Conservation (phyloP, 2,888 invertebrate species). For the Bellardia bayeri region DNA sequence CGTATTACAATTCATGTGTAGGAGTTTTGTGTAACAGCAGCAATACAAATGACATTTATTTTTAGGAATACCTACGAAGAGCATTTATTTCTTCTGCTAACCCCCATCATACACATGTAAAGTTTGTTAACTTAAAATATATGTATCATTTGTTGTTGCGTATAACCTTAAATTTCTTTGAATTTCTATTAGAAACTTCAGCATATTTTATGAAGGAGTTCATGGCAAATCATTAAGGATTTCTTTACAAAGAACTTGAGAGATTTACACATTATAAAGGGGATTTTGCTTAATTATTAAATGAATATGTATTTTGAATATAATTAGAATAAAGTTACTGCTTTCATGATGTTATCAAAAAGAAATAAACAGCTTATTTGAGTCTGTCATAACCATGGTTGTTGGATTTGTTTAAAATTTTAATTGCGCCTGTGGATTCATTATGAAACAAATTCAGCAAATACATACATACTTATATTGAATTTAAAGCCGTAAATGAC, state of each 20-base stretch:
- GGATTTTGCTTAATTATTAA: background rate
- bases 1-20: background rate
- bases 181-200: background rate
- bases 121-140: background rate
- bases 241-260: background rate
- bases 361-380: too few species aligned
- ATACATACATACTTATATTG: too few species aligned
- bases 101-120: background rate
- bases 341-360: background rate
- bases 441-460: too few species aligned
- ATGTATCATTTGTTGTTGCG: background rate
- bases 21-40: conserved; percentile 24
- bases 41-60: background rate
- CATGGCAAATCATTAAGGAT: background rate
- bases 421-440: too few species aligned
- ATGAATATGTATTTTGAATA: background rate
- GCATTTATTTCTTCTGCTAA: background rate
- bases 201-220: background rate
- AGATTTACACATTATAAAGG: background rate
- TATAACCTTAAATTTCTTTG: background rate
- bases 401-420: background rate
- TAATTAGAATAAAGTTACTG: background rate
- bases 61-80: background rate
- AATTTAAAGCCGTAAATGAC: too few species aligned
- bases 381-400: background rate